Base-by-base conservation (phyloP, 2,888 invertebrate species). In the Synanthedon tipuliformis region DNA sequence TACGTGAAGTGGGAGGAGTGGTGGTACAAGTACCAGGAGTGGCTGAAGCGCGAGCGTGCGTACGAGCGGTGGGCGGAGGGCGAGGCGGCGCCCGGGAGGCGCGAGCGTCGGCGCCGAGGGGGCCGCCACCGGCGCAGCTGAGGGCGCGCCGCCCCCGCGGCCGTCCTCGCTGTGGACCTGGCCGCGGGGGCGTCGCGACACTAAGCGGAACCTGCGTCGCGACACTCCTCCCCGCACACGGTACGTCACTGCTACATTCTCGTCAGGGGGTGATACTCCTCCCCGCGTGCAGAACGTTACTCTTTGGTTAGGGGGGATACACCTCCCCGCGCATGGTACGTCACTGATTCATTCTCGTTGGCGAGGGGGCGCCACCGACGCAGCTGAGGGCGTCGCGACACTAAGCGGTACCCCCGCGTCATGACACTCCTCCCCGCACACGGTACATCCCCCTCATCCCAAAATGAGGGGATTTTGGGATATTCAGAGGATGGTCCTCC, bases 1-100 rank as follows among this genome's bases (percentile, higher is more conserved):
- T 96, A 95, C 73, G 91, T 95, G 57, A 95, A 95, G 76, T 96
- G 96, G 95, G 96, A 96, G 79, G 95, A 95, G 74, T 96, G 96
- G 96, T 96, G 95, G 95, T 95, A 95, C 84, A 93, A 93, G 65
- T 96, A 96, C 75, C 95, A 95, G 75, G 95, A 95, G 76, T 96
- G 95, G 95, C 77, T 95, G 65, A 95, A 95, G 60, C 90, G 92
- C n/a, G 93, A 93, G 73, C 88, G 93, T 49, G 93, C 92, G 40
- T 93, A 92, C 75, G 92, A 93, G 71, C 91, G 92, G 51, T 93
- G 92, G 92, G 89, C 90, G 45, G 79, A 82, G 66, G 89, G 81
- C 4, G 84, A 86, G 1, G 73, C 72, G 13, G 18, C 16, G 15
- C 12, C 23, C 8, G 23, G 13, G 49, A 23, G 49, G 0, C 81